Percentiles rank a stretch among this genome's conserved stretches.
phyloP scores from a whole-genome alignment of 2,797 vertebrate species.

The Liparis tanakae region DNA sequence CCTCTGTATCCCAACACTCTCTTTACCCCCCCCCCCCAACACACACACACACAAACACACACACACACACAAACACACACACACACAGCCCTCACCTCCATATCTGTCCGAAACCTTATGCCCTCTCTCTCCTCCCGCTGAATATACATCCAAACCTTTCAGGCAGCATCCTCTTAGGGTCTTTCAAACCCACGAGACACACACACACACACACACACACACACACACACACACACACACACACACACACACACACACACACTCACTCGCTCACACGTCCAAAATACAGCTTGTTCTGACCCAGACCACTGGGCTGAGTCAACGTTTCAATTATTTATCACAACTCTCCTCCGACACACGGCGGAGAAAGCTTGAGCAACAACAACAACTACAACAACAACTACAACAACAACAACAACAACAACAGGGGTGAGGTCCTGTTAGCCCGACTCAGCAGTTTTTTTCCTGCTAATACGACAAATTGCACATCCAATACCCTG shows the following conservation, averaged over 20 bases:
- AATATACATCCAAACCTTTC: slow-evolving; percentile 59
- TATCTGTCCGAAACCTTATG: slow-evolving; percentile 54
- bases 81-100: neutral
- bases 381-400: too few species aligned
- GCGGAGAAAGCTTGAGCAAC: slow-evolving; percentile 42
- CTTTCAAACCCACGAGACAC: slow-evolving; percentile 39
- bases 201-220: slow-evolving; percentile 27
- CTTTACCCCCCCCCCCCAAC: neutral
- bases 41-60: too few species aligned
- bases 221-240: slow-evolving; percentile 25
- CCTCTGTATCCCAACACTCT: slow-evolving; percentile 10
- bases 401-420: slow-evolving; percentile 34
- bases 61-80: too few species aligned
- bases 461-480: slow-evolving; percentile 56
- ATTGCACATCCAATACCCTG: slow-evolving; percentile 48
- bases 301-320: slow-evolving; percentile 72
- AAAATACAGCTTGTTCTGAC: slow-evolving; percentile 62
- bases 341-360: slow-evolving; percentile 49
- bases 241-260: slow-evolving; percentile 9
- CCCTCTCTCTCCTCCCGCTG: slow-evolving; percentile 29
- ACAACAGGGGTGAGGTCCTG: slow-evolving; percentile 64
- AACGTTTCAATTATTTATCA: slow-evolving; percentile 79
- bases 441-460: slow-evolving; percentile 60
- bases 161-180: slow-evolving; percentile 49
- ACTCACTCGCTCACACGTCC: slow-evolving; percentile 7